Evolutionary conservation across 2,888 invertebrate species (phyloP).

Genomic region (Eulithis prunata): DNA sequence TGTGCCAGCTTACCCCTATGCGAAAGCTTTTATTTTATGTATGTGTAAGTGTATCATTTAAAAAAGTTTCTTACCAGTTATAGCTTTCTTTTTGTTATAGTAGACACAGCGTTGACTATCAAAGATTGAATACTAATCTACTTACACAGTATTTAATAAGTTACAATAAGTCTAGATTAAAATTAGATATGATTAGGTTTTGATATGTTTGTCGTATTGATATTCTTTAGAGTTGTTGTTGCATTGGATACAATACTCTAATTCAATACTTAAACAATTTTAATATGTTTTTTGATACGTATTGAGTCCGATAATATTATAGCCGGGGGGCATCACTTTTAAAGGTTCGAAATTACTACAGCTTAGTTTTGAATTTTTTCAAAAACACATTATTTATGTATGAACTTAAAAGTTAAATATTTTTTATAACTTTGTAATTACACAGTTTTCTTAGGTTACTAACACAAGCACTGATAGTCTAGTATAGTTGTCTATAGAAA

Average conservation of each 20-base stretch:
- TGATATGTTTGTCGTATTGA: conserved; percentile 81
- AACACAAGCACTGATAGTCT: neutral
- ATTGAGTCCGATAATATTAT: conserved; percentile 37
- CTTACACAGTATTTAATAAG: conserved; percentile 4
- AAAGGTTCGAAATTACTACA: conserved; percentile 44
- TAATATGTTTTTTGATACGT: conserved; percentile 55
- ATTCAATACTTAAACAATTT: conserved; percentile 66
- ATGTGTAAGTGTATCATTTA: no score
- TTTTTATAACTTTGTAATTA: neutral
- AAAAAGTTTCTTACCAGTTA: conserved; percentile 13
- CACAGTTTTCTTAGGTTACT: no score
- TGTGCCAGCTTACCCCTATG: no score
- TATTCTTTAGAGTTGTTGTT: conserved; percentile 82
- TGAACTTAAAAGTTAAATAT: neutral
- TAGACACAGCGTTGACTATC: conserved; percentile 12
- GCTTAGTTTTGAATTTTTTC: neutral
- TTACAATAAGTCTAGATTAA: conserved; percentile 27
- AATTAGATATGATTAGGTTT: conserved; percentile 64
- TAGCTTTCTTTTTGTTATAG: conserved; percentile 3
- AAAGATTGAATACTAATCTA: conserved; percentile 13
- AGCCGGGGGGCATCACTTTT: conserved; percentile 78
- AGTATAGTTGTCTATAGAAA: conserved; percentile 13
- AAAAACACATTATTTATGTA: neutral
- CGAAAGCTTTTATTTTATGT: no score
- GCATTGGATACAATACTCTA: conserved; percentile 75